Conservation (phyloP, 1,140 invertebrate genomes). For the Augochlora pura region DNA sequence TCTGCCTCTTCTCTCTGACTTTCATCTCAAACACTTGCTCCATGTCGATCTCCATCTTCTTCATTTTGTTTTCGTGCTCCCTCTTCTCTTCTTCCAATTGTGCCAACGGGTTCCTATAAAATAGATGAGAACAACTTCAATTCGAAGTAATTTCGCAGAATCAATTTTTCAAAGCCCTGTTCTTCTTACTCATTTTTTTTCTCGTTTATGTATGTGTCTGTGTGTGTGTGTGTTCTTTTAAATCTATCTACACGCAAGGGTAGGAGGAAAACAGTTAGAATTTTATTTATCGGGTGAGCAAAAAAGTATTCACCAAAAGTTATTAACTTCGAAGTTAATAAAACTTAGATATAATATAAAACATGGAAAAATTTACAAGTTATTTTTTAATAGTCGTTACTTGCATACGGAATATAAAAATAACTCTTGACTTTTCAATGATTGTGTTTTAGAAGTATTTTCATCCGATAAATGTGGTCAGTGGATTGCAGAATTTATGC, state of each 20-base stretch:
- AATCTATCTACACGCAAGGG: constrained; percentile 31
- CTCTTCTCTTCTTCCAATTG: constrained; percentile 99
- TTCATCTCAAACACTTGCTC: constrained; percentile 94
- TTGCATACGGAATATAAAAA: too few species aligned
- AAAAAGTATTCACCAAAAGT: neutral
- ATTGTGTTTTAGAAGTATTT: too few species aligned
- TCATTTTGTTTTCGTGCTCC: constrained; percentile 97
- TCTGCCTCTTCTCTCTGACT: constrained; percentile 95
- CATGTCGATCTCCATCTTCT: constrained; percentile 97
- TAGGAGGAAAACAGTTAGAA: neutral
- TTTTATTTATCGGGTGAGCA: neutral
- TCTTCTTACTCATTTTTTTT: neutral
- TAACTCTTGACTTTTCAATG: too few species aligned
- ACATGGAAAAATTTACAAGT: too few species aligned
- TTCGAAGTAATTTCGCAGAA: constrained; percentile 20
- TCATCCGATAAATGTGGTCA: too few species aligned
- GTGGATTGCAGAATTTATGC: too few species aligned
- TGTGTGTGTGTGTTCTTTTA: too few species aligned
- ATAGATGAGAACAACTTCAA: constrained; percentile 42
- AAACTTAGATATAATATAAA: too few species aligned
- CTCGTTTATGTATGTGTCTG: neutral
- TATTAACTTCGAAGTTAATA: neutral
- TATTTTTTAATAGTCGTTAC: too few species aligned
- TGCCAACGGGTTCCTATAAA: constrained; percentile 94
- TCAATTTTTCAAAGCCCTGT: neutral